Evolutionary conservation across 2,797 vertebrate species (phyloP).

Genomic region (Peromyscus nudipes): DNA sequence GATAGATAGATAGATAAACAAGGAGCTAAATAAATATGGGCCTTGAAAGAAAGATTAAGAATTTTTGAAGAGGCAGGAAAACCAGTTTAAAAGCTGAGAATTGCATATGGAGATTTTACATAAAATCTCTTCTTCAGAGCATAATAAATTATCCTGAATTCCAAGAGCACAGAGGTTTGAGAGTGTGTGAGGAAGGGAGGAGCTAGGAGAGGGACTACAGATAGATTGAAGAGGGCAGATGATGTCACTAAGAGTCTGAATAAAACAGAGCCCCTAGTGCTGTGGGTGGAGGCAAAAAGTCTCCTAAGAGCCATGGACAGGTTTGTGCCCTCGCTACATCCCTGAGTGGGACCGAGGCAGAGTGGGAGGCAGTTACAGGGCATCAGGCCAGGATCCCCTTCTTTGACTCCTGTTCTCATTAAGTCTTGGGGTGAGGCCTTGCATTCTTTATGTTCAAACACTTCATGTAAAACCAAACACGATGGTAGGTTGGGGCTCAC

Average conservation of each 20-base stretch:
- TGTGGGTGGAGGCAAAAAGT: background rate
- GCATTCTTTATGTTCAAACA: background rate
- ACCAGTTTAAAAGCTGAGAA: background rate
- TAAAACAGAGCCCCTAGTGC: background rate
- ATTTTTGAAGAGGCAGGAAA: background rate
- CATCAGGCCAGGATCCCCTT: background rate
- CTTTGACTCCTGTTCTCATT: background rate
- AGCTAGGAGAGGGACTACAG: background rate
- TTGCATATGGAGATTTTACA: background rate
- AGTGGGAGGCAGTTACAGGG: background rate
- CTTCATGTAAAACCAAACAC: slow-evolving; percentile 10
- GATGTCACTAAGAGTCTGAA: background rate
- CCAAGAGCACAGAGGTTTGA: background rate
- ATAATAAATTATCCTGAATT: background rate
- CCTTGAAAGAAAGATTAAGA: background rate
- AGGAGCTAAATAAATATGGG: background rate
- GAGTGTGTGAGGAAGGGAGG: background rate
- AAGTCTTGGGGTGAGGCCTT: background rate
- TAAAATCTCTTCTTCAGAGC: background rate
- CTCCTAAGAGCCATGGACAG: background rate
- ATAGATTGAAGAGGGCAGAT: background rate
- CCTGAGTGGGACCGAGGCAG: background rate
- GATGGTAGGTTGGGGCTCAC: background rate
- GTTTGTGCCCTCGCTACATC: background rate
- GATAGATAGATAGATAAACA: background rate